Conservation (phyloP, 2,888 invertebrate genomes). For the Lycocerus yunnanus region DNA sequence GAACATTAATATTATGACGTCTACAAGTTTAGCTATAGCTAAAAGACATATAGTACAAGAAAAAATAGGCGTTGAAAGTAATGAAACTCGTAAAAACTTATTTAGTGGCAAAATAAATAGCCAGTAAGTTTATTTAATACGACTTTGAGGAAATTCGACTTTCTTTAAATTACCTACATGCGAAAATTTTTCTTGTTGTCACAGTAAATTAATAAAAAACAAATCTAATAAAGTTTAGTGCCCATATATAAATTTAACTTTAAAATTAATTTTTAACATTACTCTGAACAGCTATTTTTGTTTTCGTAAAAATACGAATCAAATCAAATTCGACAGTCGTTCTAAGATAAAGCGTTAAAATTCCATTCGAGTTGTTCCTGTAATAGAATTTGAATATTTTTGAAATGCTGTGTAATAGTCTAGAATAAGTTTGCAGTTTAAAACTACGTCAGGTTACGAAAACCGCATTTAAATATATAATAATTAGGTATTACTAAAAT, state of each 20-base stretch:
- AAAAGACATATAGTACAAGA: neutral
- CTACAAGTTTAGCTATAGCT: too few species aligned
- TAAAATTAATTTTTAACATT: neutral
- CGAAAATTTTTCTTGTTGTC: neutral
- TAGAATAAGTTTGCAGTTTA: neutral
- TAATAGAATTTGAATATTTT: conserved; percentile 6
- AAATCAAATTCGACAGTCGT: neutral
- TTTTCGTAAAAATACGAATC: neutral
- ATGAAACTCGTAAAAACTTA: neutral
- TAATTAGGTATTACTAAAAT: neutral
- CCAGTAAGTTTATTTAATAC: neutral
- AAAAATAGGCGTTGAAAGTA: neutral
- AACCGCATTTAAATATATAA: neutral
- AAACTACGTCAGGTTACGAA: neutral
- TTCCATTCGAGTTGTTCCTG: conserved; percentile 2
- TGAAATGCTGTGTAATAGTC: neutral
- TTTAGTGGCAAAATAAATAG: neutral
- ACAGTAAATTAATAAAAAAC: neutral
- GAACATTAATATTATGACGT: neutral
- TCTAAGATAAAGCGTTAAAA: conserved; percentile 4
- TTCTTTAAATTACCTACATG: neutral
- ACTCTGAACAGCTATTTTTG: neutral
- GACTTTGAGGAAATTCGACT: neutral
- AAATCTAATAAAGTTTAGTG: neutral
- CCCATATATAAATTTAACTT: neutral